These are phyloP conservation scores for Petaurus breviceps DNA, from an alignment of 2,113 vertebrate genomes.

Conservation along the genomic window DNA sequence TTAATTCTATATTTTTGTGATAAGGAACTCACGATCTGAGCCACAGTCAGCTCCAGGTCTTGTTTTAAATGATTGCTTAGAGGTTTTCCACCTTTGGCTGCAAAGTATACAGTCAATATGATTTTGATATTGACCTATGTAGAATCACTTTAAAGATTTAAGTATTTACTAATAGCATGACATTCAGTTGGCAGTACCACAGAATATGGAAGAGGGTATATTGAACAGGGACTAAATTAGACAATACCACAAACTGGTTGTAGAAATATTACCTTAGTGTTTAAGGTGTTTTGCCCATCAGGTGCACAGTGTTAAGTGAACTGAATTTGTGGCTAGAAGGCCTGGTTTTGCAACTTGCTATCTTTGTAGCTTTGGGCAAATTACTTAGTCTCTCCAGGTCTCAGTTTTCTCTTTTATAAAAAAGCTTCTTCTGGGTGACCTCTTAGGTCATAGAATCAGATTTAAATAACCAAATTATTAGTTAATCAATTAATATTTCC, in stretches of 20 bases:
- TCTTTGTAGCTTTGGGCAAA: background rate
- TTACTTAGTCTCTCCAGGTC: background rate
- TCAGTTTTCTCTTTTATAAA: background rate
- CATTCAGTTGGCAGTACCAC: background rate
- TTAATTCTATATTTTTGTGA: too few relatives aligned
- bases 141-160: too few relatives aligned
- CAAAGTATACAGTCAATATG: background rate
- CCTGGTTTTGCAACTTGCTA: too few relatives aligned
- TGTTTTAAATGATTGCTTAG: background rate
- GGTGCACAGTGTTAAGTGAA: background rate
- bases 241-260: background rate
- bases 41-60: too few relatives aligned
- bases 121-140: background rate
- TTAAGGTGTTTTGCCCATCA: background rate
- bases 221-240: background rate
- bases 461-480: background rate
- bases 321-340: background rate
- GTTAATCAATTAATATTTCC: background rate
- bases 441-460: background rate
- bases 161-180: background rate
- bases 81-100: background rate
- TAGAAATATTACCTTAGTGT: background rate
- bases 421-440: background rate
- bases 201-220: background rate
- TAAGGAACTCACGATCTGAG: too few relatives aligned